Conservation (phyloP, 2,888 invertebrate genomes). For the Plutella xylostella region DNA sequence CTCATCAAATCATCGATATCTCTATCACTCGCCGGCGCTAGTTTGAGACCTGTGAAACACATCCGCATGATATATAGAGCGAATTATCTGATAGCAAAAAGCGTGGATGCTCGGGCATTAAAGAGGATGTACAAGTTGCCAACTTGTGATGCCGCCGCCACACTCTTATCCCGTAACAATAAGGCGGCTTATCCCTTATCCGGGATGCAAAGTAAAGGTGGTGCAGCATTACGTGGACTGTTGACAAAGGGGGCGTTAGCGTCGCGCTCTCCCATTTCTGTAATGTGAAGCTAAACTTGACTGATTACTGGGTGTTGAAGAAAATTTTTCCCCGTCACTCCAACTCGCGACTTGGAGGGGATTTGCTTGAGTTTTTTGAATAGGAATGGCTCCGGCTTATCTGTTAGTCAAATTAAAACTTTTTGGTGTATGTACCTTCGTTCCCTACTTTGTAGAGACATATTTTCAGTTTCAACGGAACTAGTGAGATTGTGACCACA, state of each 20-base stretch:
- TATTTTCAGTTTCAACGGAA: no score
- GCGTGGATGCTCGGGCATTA: constrained; percentile 21
- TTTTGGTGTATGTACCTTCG: no score
- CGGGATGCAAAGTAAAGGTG: background rate
- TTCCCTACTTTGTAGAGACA: no score
- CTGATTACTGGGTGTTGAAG: constrained; percentile 48
- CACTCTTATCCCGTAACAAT: no score
- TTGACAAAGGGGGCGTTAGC: constrained; percentile 11
- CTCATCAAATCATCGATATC: no score
- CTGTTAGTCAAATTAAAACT: no score
- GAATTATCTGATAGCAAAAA: constrained; percentile 31
- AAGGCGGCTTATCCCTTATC: background rate
- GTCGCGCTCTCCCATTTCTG: constrained; percentile 39
- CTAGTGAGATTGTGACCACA: no score
- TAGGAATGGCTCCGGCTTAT: no score
- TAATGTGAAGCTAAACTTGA: constrained; percentile 58
- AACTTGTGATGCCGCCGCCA: no score
- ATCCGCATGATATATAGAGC: constrained; percentile 23
- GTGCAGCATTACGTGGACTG: constrained; percentile 5
- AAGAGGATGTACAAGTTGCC: constrained; percentile 16
- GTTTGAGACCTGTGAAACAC: constrained; percentile 1
- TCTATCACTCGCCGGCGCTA: background rate
- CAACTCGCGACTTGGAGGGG: background rate
- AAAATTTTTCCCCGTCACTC: constrained; percentile 28
- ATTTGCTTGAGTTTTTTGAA: no score